Conservation (phyloP, 37 sponge, comb jelly and placozoan genomes). For the Crambe crambe region DNA sequence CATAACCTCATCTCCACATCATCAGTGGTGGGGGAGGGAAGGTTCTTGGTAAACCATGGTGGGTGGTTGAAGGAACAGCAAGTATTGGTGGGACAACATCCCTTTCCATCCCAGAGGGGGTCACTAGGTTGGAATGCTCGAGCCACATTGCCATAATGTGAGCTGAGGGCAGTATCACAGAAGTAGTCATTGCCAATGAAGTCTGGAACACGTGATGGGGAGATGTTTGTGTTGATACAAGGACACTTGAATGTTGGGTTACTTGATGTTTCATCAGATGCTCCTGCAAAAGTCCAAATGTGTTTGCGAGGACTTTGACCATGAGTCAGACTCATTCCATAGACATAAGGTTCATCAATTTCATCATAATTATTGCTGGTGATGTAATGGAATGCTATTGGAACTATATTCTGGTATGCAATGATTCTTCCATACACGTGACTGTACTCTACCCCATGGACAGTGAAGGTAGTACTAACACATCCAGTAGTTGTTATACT, state of each 20-base stretch:
- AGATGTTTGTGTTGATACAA: background rate
- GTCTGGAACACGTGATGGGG: background rate
- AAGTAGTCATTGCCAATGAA: conserved; percentile 39
- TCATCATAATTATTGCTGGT: no score
- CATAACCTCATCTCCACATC: conserved; percentile 6
- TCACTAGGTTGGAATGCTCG: conserved; percentile 3
- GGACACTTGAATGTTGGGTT: background rate
- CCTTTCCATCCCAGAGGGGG: conserved; percentile 47
- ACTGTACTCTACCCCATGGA: background rate
- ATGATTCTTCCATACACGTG: conserved; percentile 36
- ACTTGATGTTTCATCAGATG: background rate
- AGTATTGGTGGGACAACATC: conserved; percentile 13
- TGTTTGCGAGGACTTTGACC: conserved; percentile 31
- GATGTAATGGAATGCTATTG: background rate
- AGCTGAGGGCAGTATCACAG: conserved; percentile 22
- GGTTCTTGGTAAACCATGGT: background rate
- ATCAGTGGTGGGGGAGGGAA: background rate
- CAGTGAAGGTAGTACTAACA: background rate
- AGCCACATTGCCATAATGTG: no score
- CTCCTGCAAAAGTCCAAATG: conserved; percentile 41
- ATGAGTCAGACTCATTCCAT: conserved; percentile 43
- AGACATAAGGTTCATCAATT: conserved; percentile 22
- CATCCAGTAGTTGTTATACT: background rate
- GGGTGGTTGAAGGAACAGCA: conserved; percentile 21
- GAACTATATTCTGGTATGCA: conserved; percentile 14